Percentiles rank a stretch among this genome's conserved stretches.
Conservation (phyloP, 2,797 vertebrate species). For the Xyrichtys novacula region DNA sequence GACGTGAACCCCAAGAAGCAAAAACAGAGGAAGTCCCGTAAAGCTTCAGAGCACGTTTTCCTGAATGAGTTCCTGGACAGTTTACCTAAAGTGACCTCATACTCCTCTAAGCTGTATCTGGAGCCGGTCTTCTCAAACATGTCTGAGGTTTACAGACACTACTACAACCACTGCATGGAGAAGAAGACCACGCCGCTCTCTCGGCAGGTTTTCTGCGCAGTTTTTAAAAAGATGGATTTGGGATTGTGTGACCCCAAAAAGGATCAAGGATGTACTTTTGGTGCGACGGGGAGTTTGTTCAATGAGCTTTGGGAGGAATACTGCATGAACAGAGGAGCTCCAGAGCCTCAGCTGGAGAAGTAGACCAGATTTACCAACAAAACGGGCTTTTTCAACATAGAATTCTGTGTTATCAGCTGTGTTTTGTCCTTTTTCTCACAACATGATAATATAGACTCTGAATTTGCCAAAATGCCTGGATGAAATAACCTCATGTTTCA, state of each 20-base stretch:
- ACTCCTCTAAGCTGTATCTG: constrained; percentile 51
- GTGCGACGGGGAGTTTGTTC: constrained; percentile 43
- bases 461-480: constrained; percentile 5
- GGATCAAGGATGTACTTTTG: constrained; percentile 31
- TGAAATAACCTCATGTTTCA: not conserved
- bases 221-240: constrained; percentile 64
- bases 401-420: not conserved
- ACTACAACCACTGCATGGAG: constrained; percentile 58
- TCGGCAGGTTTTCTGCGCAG: constrained; percentile 61
- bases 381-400: not conserved
- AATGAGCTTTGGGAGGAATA: constrained; percentile 64
- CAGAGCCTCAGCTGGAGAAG: constrained; percentile 4
- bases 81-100: constrained; percentile 54
- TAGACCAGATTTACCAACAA: constrained; percentile 5
- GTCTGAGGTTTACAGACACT: constrained; percentile 61
- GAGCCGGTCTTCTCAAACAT: constrained; percentile 66
- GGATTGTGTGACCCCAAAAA: constrained; percentile 49
- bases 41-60: constrained; percentile 49
- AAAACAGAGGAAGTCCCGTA: constrained; percentile 54
- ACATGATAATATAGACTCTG: not conserved
- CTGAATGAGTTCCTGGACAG: constrained; percentile 53
- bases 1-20: constrained; percentile 35
- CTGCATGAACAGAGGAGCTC: constrained; percentile 45
- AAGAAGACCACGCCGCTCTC: constrained; percentile 36
- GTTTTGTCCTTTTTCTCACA: not conserved